A percentile compares a stretch with the other conserved stretches of the same genome.
Conservation (phyloP, 2,113 vertebrate genomes). For the Phocoena sinus region DNA sequence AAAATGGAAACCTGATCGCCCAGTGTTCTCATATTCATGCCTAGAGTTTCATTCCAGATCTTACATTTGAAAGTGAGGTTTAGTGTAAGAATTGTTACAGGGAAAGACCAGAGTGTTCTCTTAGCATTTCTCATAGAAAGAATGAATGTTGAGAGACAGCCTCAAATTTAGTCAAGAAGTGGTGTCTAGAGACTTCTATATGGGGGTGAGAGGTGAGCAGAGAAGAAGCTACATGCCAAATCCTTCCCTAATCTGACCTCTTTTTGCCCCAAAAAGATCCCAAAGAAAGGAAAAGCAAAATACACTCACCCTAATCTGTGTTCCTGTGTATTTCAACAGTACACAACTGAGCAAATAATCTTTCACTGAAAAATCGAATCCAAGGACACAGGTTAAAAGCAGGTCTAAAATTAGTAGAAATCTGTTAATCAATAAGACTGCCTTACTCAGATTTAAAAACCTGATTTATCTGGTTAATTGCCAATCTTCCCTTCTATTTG, state of each 20-base stretch:
- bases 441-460: neutral
- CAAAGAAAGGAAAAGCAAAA: neutral
- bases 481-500: neutral
- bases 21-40: neutral
- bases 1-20: constrained; percentile 1
- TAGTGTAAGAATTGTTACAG: neutral
- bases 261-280: neutral
- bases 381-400: constrained; percentile 4
- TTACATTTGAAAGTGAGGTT: neutral
- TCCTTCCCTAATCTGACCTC: neutral
- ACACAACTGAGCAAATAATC: neutral
- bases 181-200: neutral
- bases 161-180: neutral
- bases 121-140: neutral
- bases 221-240: neutral
- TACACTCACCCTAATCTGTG: neutral
- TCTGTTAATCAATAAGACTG: neutral
- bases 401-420: neutral
- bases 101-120: neutral
- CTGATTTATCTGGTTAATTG: neutral
- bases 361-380: neutral
- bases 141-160: neutral
- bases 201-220: neutral
- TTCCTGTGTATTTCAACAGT: neutral
- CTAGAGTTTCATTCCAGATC: neutral